Evolutionary conservation across 2,113 vertebrate genomes (phyloP), one percentile per base, ranked within the genome.

Genomic region (Tapirus terrestris): DNA sequence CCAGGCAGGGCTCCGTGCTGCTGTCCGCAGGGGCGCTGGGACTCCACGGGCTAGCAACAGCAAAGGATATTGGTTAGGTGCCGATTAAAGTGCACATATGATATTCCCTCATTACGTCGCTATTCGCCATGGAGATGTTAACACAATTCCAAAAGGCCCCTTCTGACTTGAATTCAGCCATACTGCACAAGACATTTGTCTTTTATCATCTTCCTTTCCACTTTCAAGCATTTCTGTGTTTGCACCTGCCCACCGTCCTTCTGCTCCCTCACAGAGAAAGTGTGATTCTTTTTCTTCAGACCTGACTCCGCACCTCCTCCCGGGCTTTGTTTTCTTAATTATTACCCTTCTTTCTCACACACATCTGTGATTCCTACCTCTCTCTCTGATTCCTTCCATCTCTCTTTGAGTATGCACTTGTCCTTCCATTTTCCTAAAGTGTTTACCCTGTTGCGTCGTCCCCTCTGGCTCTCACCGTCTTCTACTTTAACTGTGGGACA

Each of bases 51-150:
- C 48, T 48, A 53, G 14, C 51, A 16, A 53, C 51, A 53, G 13
- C 51, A 53, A 63, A 27, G 23, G 48, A n/a, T 51, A 33, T 36
- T 5, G 12, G 23, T 12, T 48, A 33, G 73, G 51, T 11, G 36
- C 20, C 13, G 25, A 58, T n/a, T 31, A 23, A 25, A 21, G 8
- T 16, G 29, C 11, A 1, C 58, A 25, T 1, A 0, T 39, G 25
- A 9, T 39, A 21, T 17, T 11, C 39, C 56, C 33, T 58, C 33
- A 39, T 61, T 14, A 4, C 31, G 9, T 0, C 58, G 84, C 68
- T 56, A 1, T n/a, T 89, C 39, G 4, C 60, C 36, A 0, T 13
- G 23, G 56, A 1, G 11, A 72, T 21, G 53, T 17, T 7, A 80
- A 67, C 39, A 14, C 20, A 45, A 1, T 76, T 70, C 56, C 56